Percentiles rank a stretch among this genome's conserved stretches.
Conservation (phyloP, 1,140 invertebrate species). For the Nephila pilipes region DNA sequence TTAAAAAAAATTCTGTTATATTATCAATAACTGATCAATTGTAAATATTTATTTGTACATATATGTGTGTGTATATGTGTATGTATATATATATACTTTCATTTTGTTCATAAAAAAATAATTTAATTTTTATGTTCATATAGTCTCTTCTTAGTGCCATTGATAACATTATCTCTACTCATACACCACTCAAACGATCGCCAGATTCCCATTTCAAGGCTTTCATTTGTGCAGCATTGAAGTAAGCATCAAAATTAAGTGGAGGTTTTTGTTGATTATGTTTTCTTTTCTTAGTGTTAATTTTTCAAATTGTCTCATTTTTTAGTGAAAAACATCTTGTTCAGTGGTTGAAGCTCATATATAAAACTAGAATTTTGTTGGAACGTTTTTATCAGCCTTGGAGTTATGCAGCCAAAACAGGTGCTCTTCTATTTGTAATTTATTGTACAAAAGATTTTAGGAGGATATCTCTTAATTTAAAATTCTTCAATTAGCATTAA, state of each 20-base stretch:
- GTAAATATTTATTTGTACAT: too few species aligned
- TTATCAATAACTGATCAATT: too few species aligned
- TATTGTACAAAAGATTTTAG: background rate
- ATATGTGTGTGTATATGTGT: too few species aligned
- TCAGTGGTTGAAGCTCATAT: conserved; percentile 95
- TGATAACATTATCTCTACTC: conserved; percentile 94
- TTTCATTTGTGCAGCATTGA: conserved; percentile 96
- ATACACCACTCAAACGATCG: conserved; percentile 95
- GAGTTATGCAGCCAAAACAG: conserved; percentile 97
- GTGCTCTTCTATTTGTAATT: conserved; percentile 81
- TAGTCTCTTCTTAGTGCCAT: conserved; percentile 93
- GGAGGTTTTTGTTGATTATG: background rate
- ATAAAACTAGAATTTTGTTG: conserved; percentile 92
- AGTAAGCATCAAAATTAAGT: conserved; percentile 85
- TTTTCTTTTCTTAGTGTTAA: background rate
- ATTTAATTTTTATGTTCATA: conserved; percentile 78
- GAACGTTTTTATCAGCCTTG: conserved; percentile 95
- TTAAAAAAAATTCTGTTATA: too few species aligned
- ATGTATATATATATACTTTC: too few species aligned
- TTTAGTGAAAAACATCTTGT: conserved; percentile 93
- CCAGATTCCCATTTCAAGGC: conserved; percentile 99
- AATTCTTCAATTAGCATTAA: too few species aligned
- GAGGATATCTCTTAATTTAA: too few species aligned
- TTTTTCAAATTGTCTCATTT: conserved; percentile 77
- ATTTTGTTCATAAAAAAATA: background rate